Conservation (phyloP, 2,888 invertebrate genomes). For the Geophilus truncorum region DNA sequence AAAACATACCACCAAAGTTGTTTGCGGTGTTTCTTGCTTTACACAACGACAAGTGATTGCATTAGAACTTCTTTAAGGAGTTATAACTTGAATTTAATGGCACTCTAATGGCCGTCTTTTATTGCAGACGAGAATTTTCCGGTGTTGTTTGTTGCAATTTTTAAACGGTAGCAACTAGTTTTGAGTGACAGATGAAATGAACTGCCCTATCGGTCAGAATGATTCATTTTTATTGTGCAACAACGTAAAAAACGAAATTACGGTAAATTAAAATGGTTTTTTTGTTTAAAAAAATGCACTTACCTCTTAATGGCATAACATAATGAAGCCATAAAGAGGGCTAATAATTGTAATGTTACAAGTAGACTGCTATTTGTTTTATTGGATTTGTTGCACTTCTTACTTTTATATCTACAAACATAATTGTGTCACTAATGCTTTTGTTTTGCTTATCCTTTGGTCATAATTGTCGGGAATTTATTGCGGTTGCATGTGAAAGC, state of each 20-base stretch:
- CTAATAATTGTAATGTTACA: too few species aligned
- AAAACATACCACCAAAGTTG: background rate
- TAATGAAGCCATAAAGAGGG: too few species aligned
- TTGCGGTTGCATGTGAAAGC: background rate
- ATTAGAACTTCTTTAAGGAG: slow-evolving; percentile 27
- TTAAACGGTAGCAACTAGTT: slow-evolving; percentile 20
- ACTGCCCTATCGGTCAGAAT: background rate
- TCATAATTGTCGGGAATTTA: background rate
- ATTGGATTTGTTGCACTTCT: background rate
- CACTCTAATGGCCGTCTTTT: slow-evolving; percentile 22
- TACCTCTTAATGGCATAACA: too few species aligned
- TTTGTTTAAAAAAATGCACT: background rate
- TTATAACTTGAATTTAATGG: slow-evolving; percentile 22
- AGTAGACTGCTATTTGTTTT: too few species aligned
- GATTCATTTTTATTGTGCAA: background rate
- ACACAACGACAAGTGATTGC: slow-evolving; percentile 13
- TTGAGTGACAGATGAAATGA: slow-evolving; percentile 9
- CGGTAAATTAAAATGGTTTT: background rate
- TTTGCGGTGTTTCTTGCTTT: slow-evolving; percentile 13
- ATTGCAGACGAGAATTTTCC: slow-evolving; percentile 27
- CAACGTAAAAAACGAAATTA: background rate
- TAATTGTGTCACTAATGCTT: background rate
- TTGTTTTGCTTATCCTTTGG: background rate
- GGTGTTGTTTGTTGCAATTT: slow-evolving; percentile 21
- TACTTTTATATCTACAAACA: background rate